These are phyloP conservation scores for Strix aluco DNA, from an alignment of 2,113 vertebrate genomes.

Conservation along the genomic window DNA sequence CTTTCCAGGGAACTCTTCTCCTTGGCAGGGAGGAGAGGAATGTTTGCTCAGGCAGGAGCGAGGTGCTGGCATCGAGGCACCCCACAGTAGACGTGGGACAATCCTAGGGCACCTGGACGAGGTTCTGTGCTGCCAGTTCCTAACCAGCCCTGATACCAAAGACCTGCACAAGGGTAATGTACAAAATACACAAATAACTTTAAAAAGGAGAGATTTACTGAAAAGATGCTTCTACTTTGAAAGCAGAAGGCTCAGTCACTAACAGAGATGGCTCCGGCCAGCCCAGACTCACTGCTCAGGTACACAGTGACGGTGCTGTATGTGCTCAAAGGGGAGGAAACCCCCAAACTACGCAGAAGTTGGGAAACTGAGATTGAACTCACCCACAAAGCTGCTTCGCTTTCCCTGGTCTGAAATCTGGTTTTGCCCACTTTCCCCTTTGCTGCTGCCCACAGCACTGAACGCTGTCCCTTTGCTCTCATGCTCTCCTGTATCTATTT, in stretches of 20 bases:
- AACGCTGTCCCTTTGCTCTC: background rate
- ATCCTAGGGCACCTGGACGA: background rate
- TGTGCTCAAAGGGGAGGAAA: background rate
- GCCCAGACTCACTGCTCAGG: background rate
- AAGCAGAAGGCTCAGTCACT: background rate
- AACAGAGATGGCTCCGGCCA: background rate
- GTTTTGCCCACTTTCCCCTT: background rate
- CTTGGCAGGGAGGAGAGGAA: background rate
- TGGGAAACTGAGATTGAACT: background rate
- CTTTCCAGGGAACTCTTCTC: background rate
- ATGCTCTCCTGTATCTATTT: rapidly evolving
- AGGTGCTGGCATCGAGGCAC: background rate
- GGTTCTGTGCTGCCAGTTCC: background rate
- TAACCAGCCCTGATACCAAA: background rate
- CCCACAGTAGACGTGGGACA: background rate
- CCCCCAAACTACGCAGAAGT: background rate
- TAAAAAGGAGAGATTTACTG: background rate
- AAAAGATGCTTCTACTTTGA: background rate
- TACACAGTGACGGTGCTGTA: background rate
- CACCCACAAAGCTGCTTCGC: background rate
- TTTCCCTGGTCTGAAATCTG: background rate
- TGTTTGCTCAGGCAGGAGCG: background rate
- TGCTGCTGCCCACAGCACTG: background rate
- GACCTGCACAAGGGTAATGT: background rate
- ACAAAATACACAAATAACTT: background rate